These are phyloP conservation scores for Alethe castanea DNA, from an alignment of 2,113 vertebrate genomes.

Conservation along the genomic window DNA sequence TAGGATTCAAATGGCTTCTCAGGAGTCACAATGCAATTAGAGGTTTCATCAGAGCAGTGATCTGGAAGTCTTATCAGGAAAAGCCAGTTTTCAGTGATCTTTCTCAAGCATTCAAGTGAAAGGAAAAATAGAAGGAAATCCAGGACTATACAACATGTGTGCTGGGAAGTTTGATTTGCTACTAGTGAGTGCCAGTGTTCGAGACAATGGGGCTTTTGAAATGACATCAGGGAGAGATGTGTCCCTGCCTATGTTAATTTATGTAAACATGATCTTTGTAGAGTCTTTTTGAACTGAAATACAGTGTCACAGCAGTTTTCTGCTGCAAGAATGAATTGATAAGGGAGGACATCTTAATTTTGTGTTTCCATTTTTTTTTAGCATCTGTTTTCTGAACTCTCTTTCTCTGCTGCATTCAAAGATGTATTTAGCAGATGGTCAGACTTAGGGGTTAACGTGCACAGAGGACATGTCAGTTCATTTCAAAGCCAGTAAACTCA, in stretches of 20 bases:
- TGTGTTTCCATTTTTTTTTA: not conserved
- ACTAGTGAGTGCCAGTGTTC: not conserved
- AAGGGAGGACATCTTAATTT: not conserved
- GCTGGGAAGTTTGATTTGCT: not conserved
- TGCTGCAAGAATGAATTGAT: not conserved
- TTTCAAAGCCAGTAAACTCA: not conserved
- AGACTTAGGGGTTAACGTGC: not conserved
- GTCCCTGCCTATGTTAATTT: conserved; percentile 30
- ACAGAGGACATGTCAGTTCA: not conserved
- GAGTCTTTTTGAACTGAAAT: not conserved
- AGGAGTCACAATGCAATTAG: not conserved
- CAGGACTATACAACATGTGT: not conserved
- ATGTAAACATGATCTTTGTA: conserved; percentile 15
- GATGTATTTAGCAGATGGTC: not conserved
- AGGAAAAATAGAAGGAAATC: not conserved
- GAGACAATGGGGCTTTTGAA: not conserved
- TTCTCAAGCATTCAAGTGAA: not conserved
- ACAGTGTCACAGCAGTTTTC: not conserved
- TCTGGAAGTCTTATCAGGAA: not conserved
- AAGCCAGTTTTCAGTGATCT: not conserved
- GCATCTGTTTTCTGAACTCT: not conserved
- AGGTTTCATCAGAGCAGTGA: not conserved
- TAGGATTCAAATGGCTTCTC: not conserved
- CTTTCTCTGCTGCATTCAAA: not conserved
- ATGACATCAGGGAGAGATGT: not conserved